Evolutionary conservation across 2,113 vertebrate species (phyloP), one percentile per base, ranked within the genome.

Genomic region (Lipophrys pholis): DNA sequence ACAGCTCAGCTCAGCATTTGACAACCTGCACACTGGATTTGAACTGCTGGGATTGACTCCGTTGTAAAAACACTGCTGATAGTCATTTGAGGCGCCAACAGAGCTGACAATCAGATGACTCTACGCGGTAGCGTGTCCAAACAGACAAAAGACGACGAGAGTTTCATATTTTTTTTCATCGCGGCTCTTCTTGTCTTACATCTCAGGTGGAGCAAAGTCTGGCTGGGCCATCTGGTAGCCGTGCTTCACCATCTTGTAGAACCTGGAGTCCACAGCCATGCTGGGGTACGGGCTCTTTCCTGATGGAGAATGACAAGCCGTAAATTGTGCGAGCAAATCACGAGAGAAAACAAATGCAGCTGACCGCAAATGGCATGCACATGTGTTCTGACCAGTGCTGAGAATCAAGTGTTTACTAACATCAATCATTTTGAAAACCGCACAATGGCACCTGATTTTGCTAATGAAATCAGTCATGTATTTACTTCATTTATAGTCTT

Each of bases 221-320:
- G 98, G 98, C 71, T 96, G 94, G 69, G 93, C 94, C 98, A 99
- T 99, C 89, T 99, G 96, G 85, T 96, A 98, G 1, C 98, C 98
- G 10, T 92, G 91, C 78, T 98, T 97, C 80, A 99, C 95, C 96
- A 98, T 94, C 79, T 96, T 98, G 73, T 99, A 99, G 92, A 99
- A 99, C 79, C 96, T 96, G 72, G 94, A 94, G 89, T 99, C 97
- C 84, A 99, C 97, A 60, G 95, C 88, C 85, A 98, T 93, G 64
- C 95, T 95, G 0, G 98, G 97, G 72, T 99, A 99, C 0, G 98
- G 98, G 63, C 97, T 98, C 86, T 96, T 95, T 16, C 98, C 98
- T 99, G 87, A 35, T 48, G 59, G 65, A 41, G 12, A 38, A 56
- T 3, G 35, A 45, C 0, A 58, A 0, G 3, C 11, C 7, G 2